phyloP scores from a whole-genome alignment of 2,888 invertebrate species.

The Drosophila melanocephala region DNA sequence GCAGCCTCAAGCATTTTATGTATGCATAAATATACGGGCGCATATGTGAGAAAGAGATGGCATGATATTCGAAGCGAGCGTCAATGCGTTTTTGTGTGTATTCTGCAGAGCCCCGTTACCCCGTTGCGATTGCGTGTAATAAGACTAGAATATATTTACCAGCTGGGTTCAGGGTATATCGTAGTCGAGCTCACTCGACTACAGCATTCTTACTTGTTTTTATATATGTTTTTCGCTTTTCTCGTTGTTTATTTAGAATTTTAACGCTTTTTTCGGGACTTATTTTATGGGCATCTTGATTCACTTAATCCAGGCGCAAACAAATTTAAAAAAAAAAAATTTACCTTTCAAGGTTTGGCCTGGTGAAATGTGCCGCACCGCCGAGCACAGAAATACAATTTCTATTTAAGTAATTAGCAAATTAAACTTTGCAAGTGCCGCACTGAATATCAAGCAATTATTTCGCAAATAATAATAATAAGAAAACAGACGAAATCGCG shows the following conservation, averaged over 20 bases:
- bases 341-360: constrained; percentile 33
- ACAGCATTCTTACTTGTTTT: too few relatives aligned
- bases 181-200: too few relatives aligned
- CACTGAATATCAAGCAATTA: constrained; percentile 67
- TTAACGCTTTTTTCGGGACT: constrained; percentile 50
- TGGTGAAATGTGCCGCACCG: constrained; percentile 7
- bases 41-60: too few relatives aligned
- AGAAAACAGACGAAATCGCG: constrained; percentile 15
- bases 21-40: too few relatives aligned
- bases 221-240: neutral
- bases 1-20: too few relatives aligned
- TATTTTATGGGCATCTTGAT: constrained; percentile 59
- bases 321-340: constrained; percentile 9
- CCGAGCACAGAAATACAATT: constrained; percentile 48
- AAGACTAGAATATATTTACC: too few relatives aligned
- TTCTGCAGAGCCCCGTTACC: too few relatives aligned
- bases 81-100: too few relatives aligned
- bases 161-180: too few relatives aligned
- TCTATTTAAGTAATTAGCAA: constrained; percentile 72
- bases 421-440: constrained; percentile 62
- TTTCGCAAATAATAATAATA: constrained; percentile 53
- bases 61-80: too few relatives aligned
- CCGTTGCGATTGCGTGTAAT: too few relatives aligned
- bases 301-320: constrained; percentile 42
- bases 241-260: constrained; percentile 64